Conservation (phyloP, 2,888 invertebrate species). For the Volucella inflata region DNA sequence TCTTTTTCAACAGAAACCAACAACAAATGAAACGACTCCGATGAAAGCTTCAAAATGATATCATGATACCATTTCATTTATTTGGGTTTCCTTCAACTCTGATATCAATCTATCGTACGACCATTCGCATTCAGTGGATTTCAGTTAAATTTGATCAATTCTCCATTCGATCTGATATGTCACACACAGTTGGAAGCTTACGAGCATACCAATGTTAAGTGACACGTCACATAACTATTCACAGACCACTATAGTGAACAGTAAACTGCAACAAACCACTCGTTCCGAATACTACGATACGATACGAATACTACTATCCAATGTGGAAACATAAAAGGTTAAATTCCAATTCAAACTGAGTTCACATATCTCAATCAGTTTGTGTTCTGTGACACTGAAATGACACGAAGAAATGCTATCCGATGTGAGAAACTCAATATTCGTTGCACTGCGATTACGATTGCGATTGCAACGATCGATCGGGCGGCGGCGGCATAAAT, state of each 20-base stretch:
- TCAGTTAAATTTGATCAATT: constrained; percentile 73
- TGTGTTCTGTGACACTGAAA: constrained; percentile 75
- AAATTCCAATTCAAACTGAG: constrained; percentile 71
- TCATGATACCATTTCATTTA: not conserved
- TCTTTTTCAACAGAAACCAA: constrained; percentile 49
- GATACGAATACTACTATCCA: constrained; percentile 3
- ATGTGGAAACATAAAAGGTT: constrained; percentile 67
- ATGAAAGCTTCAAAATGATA: constrained; percentile 41
- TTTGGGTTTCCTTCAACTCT: constrained; percentile 29
- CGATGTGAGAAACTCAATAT: constrained; percentile 70
- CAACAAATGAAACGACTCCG: constrained; percentile 5
- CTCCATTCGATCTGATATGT: constrained; percentile 73
- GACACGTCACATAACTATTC: constrained; percentile 74
- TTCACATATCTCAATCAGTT: constrained; percentile 75
- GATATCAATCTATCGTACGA: constrained; percentile 60
- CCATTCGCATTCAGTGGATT: constrained; percentile 49
- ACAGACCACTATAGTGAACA: constrained; percentile 1
- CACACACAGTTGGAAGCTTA: constrained; percentile 72
- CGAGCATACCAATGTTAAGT: constrained; percentile 72
- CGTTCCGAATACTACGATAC: too few species aligned
- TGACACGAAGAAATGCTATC: constrained; percentile 74
- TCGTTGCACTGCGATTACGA: constrained; percentile 17
- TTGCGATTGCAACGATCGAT: constrained; percentile 67
- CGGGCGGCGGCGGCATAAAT: constrained; percentile 72
- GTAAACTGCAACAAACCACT: not conserved